Evolutionary conservation across 2,113 vertebrate species (phyloP).

Genomic region (Hymenochirus boettgeri): DNA sequence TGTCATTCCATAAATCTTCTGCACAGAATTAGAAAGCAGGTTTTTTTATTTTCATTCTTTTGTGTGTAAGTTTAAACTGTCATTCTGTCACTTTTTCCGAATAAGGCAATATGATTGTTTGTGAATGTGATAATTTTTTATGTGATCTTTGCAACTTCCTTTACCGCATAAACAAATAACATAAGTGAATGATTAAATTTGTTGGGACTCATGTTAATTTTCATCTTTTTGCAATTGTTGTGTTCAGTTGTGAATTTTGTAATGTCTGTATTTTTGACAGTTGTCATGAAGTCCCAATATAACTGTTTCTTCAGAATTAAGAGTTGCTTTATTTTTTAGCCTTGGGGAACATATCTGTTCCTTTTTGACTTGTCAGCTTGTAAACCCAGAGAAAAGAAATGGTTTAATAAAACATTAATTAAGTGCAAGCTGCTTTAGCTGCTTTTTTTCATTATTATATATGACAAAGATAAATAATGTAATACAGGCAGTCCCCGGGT

Average conservation of each 20-base stretch:
- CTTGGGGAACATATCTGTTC: slow-evolving; percentile 28
- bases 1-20: too few relatives aligned
- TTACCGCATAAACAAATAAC: too few relatives aligned
- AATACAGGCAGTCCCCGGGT: not conserved
- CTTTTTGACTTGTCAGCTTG: slow-evolving; percentile 15
- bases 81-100: too few relatives aligned
- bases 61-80: too few relatives aligned
- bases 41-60: too few relatives aligned
- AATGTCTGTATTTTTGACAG: slow-evolving; percentile 47
- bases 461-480: slow-evolving; percentile 7
- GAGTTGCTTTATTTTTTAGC: slow-evolving; percentile 42
- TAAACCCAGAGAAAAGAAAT: slow-evolving; percentile 6
- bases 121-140: too few relatives aligned
- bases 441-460: not conserved
- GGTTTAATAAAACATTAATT: slow-evolving; percentile 8
- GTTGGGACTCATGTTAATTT: not conserved
- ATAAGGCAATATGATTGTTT: too few relatives aligned
- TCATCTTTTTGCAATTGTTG: slow-evolving; percentile 11
- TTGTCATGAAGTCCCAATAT: slow-evolving; percentile 49
- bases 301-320: slow-evolving; percentile 34
- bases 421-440: not conserved
- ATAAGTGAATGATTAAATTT: too few relatives aligned
- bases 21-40: too few relatives aligned
- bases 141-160: too few relatives aligned
- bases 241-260: slow-evolving; percentile 49